Conservation (phyloP, 2,113 vertebrate genomes). For the Porphyrio hochstetteri region DNA sequence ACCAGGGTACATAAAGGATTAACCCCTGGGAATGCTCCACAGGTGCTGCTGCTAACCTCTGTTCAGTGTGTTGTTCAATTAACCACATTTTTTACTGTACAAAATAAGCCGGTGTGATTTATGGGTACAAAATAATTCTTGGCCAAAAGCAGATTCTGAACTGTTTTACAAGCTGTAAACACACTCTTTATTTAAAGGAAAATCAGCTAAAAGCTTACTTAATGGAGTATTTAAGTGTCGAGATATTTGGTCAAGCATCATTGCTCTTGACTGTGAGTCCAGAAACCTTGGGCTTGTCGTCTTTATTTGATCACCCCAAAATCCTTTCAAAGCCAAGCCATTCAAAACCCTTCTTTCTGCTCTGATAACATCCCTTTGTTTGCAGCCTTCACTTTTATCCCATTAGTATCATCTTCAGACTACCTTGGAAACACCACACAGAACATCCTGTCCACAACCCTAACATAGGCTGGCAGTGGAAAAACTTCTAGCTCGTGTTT, state of each 20-base stretch:
- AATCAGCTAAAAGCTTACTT: neutral
- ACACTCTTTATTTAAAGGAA: neutral
- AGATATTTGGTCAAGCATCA: neutral
- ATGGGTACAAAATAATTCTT: neutral
- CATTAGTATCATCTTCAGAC: neutral
- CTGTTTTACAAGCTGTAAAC: neutral
- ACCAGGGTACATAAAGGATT: neutral
- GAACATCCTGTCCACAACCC: neutral
- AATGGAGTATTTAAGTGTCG: neutral
- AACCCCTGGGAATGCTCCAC: neutral
- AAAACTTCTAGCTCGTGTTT: neutral
- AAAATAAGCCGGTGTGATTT: neutral
- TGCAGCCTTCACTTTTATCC: neutral
- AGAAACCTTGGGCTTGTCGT: neutral
- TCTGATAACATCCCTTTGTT: neutral
- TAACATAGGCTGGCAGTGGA: neutral
- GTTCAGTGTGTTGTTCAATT: neutral
- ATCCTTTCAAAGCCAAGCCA: neutral
- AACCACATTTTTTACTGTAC: neutral
- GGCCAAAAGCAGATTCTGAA: neutral
- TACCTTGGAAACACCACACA: neutral
- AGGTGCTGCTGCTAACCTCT: neutral
- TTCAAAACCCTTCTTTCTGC: neutral
- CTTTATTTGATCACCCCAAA: neutral
- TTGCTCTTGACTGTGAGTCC: neutral